Conservation (phyloP, 92 coral and sea anemone species). For the Porites rus region DNA sequence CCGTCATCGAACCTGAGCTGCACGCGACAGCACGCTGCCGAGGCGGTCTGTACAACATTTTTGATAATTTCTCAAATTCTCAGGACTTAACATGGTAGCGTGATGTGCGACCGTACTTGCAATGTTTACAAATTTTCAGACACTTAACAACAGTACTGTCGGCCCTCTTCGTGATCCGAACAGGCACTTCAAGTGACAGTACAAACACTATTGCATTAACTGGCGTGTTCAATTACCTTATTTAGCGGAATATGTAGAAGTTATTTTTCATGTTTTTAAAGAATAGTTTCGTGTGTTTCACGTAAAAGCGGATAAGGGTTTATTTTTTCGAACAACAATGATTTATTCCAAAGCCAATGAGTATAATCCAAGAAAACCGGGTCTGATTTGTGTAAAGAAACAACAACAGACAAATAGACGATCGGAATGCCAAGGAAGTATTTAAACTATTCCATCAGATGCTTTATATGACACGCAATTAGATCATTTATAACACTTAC, state of each 20-base stretch:
- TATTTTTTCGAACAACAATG: slow-evolving; percentile 9
- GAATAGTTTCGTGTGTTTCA: background rate
- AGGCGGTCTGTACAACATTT: background rate
- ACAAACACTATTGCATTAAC: slow-evolving; percentile 46
- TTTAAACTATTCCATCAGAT: slow-evolving; percentile 14
- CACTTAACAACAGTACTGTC: slow-evolving; percentile 11
- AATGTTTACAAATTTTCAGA: slow-evolving; percentile 51
- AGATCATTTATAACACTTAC: slow-evolving; percentile 1
- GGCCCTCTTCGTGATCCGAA: slow-evolving; percentile 4
- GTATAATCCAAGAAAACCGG: slow-evolving; percentile 9
- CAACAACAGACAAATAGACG: slow-evolving; percentile 34
- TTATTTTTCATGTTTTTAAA: background rate
- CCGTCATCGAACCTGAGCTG: too few species aligned
- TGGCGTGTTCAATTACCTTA: slow-evolving; percentile 29
- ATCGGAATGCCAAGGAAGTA: slow-evolving; percentile 25
- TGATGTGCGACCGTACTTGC: slow-evolving; percentile 11
- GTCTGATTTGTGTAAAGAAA: slow-evolving; percentile 4
- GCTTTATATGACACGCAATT: slow-evolving; percentile 34
- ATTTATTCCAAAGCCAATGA: slow-evolving; percentile 20
- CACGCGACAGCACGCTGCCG: slow-evolving; percentile 25
- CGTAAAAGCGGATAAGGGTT: background rate
- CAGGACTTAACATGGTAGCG: background rate
- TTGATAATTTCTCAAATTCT: background rate
- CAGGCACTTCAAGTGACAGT: slow-evolving; percentile 9
- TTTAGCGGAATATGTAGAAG: slow-evolving; percentile 5